A percentile compares a stretch with the other conserved stretches of the same genome.
These are phyloP conservation scores for Columbina picui DNA, from an alignment of 2,113 vertebrate species.

Conservation along the genomic window DNA sequence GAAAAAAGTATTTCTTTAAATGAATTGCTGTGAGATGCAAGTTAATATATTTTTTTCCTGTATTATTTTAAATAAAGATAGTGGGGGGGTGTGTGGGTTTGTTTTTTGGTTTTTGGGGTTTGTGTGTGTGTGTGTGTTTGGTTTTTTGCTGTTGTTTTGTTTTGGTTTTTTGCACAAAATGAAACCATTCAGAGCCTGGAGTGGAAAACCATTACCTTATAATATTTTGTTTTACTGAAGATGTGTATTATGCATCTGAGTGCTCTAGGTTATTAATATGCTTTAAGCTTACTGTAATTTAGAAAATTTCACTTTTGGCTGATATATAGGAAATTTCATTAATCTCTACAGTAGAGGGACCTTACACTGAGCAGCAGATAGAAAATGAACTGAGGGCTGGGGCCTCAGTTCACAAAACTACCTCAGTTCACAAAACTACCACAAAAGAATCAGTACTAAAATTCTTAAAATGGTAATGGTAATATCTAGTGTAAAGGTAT, in stretches of 20 bases:
- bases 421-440: background rate
- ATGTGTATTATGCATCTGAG: slow-evolving; percentile 36
- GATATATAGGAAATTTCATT: slow-evolving; percentile 73
- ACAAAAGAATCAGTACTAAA: slow-evolving; percentile 34
- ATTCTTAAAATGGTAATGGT: slow-evolving; percentile 26
- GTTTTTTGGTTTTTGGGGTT: too few species aligned
- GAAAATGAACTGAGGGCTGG: slow-evolving; percentile 40
- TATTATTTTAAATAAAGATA: background rate
- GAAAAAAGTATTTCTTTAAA: slow-evolving; percentile 27
- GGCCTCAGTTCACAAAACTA: background rate
- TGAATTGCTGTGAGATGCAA: slow-evolving; percentile 41
- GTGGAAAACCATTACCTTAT: slow-evolving; percentile 41
- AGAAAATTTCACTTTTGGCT: slow-evolving; percentile 67
- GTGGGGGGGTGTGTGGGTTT: too few species aligned
- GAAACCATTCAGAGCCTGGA: slow-evolving; percentile 35
- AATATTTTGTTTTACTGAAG: slow-evolving; percentile 55
- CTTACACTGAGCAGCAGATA: slow-evolving; percentile 62
- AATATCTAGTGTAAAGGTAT: background rate
- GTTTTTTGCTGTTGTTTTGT: background rate
- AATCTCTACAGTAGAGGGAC: slow-evolving; percentile 61
- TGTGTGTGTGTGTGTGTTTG: too few species aligned
- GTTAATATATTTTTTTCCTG: slow-evolving; percentile 18
- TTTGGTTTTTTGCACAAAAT: slow-evolving; percentile 30
- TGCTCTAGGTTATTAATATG: slow-evolving; percentile 67
- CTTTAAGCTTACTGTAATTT: slow-evolving; percentile 65